phyloP scores from a whole-genome alignment of 2,113 vertebrate species.

The Chaetura pelagica region DNA sequence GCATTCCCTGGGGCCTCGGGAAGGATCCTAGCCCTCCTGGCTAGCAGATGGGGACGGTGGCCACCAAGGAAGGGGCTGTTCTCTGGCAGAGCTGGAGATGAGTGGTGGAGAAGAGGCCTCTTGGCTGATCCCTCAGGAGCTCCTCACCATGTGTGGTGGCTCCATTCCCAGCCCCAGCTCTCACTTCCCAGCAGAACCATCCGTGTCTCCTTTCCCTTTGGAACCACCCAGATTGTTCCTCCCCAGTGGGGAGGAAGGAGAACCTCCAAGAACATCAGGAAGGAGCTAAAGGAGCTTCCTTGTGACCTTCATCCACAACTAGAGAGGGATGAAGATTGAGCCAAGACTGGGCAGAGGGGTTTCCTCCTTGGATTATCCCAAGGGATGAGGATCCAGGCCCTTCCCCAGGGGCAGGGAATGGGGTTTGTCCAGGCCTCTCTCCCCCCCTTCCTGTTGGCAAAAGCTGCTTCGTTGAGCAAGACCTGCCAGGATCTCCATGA shows the following conservation, averaged over 20 bases:
- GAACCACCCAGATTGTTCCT: too few relatives aligned
- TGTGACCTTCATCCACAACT: too few relatives aligned
- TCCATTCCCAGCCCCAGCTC: not conserved
- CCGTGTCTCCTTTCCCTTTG: not conserved
- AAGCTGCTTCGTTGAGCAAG: not conserved
- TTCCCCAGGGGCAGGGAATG: not conserved
- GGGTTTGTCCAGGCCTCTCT: not conserved
- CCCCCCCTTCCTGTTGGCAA: not conserved
- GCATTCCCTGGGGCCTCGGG: not conserved
- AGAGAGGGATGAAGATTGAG: too few relatives aligned
- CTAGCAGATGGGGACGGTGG: not conserved
- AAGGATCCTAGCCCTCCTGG: not conserved
- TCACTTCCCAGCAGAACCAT: not conserved
- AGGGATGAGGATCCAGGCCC: not conserved
- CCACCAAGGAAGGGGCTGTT: not conserved
- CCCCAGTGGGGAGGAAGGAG: too few relatives aligned
- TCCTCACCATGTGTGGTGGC: not conserved
- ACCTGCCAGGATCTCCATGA: not conserved
- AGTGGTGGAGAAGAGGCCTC: not conserved
- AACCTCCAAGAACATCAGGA: too few relatives aligned
- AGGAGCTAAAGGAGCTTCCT: too few relatives aligned
- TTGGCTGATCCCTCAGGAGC: rapidly evolving
- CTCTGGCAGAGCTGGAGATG: not conserved
- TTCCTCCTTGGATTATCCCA: too few relatives aligned
- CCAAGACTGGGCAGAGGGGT: too few relatives aligned